A percentile compares a stretch with the other conserved stretches of the same genome.
phyloP scores from a whole-genome alignment of 2,797 vertebrate genomes.

The Cryptoblepharus egeriae region DNA sequence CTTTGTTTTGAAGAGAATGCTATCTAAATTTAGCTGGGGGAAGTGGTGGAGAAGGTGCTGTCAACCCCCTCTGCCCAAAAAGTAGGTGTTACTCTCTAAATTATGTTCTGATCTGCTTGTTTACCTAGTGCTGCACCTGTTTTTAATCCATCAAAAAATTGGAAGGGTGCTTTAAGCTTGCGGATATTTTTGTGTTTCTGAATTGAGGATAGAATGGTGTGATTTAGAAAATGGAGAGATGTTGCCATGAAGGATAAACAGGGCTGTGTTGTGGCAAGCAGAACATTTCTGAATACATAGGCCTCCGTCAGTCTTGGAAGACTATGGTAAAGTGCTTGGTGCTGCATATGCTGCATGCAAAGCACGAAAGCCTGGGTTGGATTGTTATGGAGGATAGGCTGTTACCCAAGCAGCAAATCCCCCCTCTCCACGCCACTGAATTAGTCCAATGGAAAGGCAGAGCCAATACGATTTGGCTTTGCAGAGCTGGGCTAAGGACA shows the following conservation, averaged over 20 bases:
- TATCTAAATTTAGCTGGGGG: neutral
- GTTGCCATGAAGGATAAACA: neutral
- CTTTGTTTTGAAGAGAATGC: neutral
- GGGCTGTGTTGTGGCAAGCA: neutral
- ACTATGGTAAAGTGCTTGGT: too few relatives aligned
- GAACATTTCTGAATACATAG: neutral
- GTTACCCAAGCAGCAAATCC: too few relatives aligned
- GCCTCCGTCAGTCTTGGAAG: too few relatives aligned
- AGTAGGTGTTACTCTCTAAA: neutral
- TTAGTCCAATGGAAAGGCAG: too few relatives aligned
- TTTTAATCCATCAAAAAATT: slow-evolving; percentile 15
- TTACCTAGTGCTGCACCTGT: slow-evolving; percentile 5
- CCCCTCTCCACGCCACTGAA: too few relatives aligned
- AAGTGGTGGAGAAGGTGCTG: neutral
- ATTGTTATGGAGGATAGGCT: too few relatives aligned
- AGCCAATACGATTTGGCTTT: too few relatives aligned
- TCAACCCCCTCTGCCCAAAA: neutral
- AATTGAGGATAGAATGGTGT: neutral
- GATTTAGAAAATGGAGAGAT: neutral
- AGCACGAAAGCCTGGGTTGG: too few relatives aligned
- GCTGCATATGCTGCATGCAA: too few relatives aligned
- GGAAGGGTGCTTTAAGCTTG: neutral
- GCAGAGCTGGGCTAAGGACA: too few relatives aligned
- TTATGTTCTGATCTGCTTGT: neutral
- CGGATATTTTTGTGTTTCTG: neutral